Conservation (phyloP, 2,113 vertebrate genomes). For the Hydropotes inermis region DNA sequence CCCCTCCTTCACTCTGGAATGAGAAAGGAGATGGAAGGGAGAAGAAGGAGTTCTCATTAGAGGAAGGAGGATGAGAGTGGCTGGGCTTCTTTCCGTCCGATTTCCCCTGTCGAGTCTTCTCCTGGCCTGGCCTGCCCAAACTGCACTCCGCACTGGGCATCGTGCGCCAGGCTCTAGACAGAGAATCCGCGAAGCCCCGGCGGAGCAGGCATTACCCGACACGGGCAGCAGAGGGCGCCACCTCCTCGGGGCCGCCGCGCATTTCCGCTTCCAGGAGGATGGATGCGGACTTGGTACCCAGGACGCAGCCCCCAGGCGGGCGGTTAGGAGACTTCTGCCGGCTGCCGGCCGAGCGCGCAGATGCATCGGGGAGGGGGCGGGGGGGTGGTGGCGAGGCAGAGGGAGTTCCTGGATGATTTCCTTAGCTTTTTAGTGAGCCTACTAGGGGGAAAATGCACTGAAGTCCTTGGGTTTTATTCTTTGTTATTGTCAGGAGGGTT, state of each 20-base stretch:
- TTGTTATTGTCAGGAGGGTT: background rate
- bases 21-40: background rate
- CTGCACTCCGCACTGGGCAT: background rate
- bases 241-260: background rate
- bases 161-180: background rate
- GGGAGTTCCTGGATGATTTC: background rate
- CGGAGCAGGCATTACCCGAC: background rate
- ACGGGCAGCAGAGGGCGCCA: slow-evolving; percentile 6
- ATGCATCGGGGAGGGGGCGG: background rate
- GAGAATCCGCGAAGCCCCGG: rapidly evolving
- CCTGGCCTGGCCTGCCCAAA: background rate
- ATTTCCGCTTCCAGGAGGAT: background rate
- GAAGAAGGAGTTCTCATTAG: background rate
- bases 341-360: rapidly evolving
- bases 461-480: background rate
- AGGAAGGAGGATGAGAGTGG: background rate
- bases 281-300: rapidly evolving
- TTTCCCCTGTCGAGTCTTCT: background rate
- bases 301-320: background rate
- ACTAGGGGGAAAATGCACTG: background rate
- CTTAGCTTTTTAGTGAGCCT: background rate
- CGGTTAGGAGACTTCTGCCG: background rate
- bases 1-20: background rate
- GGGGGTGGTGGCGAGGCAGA: background rate
- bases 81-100: background rate